Evolutionary conservation across 2,797 vertebrate genomes (phyloP).

Genomic region (Dendrocincla tyrannina): DNA sequence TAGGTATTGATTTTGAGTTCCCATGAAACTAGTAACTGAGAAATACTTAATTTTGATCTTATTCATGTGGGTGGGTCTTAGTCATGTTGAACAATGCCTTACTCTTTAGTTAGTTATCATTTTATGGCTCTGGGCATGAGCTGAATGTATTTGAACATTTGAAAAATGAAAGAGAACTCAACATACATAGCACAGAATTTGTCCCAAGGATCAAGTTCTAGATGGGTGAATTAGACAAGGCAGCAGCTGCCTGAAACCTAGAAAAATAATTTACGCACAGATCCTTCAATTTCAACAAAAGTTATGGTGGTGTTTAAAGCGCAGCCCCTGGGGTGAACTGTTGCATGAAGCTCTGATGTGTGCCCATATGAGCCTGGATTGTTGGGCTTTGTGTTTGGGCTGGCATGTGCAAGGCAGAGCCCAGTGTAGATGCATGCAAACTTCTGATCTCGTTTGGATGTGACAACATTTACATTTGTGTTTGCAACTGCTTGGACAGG

Average conservation of each 20-base stretch:
- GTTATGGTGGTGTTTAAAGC: background rate
- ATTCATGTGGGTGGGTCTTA: background rate
- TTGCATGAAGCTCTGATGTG: background rate
- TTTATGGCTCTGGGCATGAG: background rate
- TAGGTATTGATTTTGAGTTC: background rate
- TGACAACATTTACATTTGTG: background rate
- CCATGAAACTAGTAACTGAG: background rate
- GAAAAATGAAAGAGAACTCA: background rate
- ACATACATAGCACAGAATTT: background rate
- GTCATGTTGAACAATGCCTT: background rate
- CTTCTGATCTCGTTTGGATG: background rate
- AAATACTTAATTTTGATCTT: background rate
- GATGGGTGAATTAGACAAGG: background rate
- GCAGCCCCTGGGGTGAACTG: background rate
- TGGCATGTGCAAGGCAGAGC: background rate
- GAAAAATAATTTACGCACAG: background rate
- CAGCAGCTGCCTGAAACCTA: background rate
- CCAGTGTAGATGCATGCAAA: accelerated
- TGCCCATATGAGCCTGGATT: accelerated
- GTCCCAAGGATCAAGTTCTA: background rate
- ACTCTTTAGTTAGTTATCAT: background rate
- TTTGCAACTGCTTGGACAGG: background rate
- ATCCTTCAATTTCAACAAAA: background rate
- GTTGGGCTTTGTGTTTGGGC: background rate
- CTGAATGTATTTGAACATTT: background rate